A percentile compares a stretch with the other conserved stretches of the same genome.
Evolutionary conservation across 2,113 vertebrate species (phyloP).

Genomic region (Mormyrus lacerda): DNA sequence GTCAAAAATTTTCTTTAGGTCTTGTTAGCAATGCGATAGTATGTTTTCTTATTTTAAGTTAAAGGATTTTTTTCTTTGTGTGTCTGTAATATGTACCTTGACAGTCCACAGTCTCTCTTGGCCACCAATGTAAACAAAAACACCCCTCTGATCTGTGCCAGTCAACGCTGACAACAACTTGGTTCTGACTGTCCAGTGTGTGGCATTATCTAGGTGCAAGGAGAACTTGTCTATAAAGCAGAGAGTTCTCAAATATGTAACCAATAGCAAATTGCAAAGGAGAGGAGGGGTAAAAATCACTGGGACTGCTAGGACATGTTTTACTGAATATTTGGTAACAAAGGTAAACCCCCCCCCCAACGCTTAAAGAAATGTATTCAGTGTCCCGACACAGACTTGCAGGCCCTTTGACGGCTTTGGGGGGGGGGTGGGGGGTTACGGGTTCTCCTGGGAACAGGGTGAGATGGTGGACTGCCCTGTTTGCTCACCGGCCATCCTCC

Average conservation of each 20-base stretch:
- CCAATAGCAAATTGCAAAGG: background rate
- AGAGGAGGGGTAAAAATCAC: background rate
- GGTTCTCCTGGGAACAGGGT: constrained; percentile 88
- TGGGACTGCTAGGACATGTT: constrained; percentile 58
- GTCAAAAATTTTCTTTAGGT: background rate
- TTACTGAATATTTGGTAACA: constrained; percentile 72
- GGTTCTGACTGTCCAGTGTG: background rate
- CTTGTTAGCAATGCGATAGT: background rate
- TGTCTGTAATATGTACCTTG: background rate
- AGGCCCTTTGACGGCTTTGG: constrained; percentile 86
- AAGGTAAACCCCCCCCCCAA: constrained; percentile 60
- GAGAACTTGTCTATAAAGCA: background rate
- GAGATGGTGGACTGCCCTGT: constrained; percentile 81
- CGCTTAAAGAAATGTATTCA: constrained; percentile 93
- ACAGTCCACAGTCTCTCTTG: background rate
- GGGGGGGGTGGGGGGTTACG: constrained; percentile 91
- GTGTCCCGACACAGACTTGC: constrained; percentile 85
- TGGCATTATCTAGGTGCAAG: background rate
- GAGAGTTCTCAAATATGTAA: constrained; percentile 1
- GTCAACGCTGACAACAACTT: background rate
- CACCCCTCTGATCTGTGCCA: background rate
- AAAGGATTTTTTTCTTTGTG: background rate
- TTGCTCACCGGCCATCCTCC: constrained; percentile 87
- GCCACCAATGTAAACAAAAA: background rate
- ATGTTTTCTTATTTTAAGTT: background rate